Evolutionary conservation across 2,888 invertebrate genomes (phyloP).

Genomic region (Amiota minor): DNA sequence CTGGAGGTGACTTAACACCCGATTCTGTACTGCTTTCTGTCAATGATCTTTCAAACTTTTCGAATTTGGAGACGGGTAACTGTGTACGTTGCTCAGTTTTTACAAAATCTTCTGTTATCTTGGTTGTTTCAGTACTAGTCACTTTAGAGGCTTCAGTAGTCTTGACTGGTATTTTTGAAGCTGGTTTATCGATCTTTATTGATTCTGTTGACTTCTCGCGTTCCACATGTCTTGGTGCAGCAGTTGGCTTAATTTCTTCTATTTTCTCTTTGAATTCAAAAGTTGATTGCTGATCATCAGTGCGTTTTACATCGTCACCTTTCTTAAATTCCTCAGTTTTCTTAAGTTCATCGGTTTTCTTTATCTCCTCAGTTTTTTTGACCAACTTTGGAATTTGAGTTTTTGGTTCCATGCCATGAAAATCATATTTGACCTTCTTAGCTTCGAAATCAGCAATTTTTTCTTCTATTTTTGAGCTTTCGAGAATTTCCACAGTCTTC

Average conservation of each 20-base stretch:
- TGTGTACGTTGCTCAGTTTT: constrained; percentile 53
- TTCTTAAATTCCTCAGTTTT: constrained; percentile 43
- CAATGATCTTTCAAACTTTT: neutral
- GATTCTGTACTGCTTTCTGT: neutral
- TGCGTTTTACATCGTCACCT: neutral
- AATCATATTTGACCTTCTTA: constrained; percentile 63
- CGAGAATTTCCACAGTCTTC: constrained; percentile 47
- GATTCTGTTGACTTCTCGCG: constrained; percentile 44
- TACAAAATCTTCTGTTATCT: constrained; percentile 56
- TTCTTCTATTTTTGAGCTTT: constrained; percentile 59
- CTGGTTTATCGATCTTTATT: constrained; percentile 49
- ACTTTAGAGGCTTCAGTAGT: constrained; percentile 40
- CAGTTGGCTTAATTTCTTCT: constrained; percentile 53
- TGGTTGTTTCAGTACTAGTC: constrained; percentile 49
- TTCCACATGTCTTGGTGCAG: constrained; percentile 53
- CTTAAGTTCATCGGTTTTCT: constrained; percentile 19
- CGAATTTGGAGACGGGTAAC: constrained; percentile 23
- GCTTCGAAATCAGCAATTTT: constrained; percentile 63
- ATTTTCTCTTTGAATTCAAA: constrained; percentile 33
- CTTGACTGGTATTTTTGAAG: constrained; percentile 58
- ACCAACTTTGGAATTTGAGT: constrained; percentile 53
- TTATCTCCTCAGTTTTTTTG: constrained; percentile 45
- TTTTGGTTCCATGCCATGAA: constrained; percentile 61
- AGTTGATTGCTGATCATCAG: constrained; percentile 22
- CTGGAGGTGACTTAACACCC: constrained; percentile 49